A percentile compares a stretch with the other conserved stretches of the same genome.
These are phyloP conservation scores for Sceloporus tristichus DNA, from an alignment of 2,113 vertebrate species.

Conservation along the genomic window DNA sequence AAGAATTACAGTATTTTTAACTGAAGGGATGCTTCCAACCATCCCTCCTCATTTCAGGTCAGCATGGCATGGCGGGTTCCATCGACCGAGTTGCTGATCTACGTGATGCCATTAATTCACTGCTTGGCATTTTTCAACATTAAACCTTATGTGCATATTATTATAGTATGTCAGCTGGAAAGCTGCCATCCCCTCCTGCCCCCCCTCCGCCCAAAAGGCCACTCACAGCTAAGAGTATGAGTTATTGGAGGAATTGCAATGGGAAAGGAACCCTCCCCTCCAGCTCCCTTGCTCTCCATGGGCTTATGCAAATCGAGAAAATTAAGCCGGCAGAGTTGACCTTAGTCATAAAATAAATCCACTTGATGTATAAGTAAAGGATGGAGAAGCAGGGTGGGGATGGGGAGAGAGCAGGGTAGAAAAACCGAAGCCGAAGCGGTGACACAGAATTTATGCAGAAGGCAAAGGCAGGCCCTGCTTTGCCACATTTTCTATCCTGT, in stretches of 20 bases:
- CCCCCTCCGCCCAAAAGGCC: constrained; percentile 57
- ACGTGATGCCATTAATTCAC: constrained; percentile 71
- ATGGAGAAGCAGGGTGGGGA: background rate
- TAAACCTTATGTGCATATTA: constrained; percentile 63
- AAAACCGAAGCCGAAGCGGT: background rate
- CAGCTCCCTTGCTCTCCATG: constrained; percentile 42
- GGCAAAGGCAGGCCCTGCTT: background rate
- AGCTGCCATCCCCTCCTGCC: constrained; percentile 58
- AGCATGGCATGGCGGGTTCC: constrained; percentile 40
- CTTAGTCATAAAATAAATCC: constrained; percentile 63
- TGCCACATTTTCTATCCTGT: constrained; percentile 22
- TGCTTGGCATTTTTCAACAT: constrained; percentile 71
- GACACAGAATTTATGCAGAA: constrained; percentile 19
- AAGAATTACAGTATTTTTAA: constrained; percentile 19
- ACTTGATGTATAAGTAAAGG: constrained; percentile 29
- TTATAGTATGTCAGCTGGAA: constrained; percentile 72
- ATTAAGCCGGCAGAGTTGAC: constrained; percentile 52
- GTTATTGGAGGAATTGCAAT: constrained; percentile 59
- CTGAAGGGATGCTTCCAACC: background rate
- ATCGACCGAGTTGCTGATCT: constrained; percentile 33
- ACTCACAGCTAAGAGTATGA: constrained; percentile 61
- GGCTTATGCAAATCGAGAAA: constrained; percentile 57
- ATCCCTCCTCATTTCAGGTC: constrained; percentile 52
- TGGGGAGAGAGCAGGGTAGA: background rate
- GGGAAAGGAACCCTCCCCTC: constrained; percentile 47